Conservation (phyloP, 2,797 vertebrate species). For the Takifugu ocellatus region DNA sequence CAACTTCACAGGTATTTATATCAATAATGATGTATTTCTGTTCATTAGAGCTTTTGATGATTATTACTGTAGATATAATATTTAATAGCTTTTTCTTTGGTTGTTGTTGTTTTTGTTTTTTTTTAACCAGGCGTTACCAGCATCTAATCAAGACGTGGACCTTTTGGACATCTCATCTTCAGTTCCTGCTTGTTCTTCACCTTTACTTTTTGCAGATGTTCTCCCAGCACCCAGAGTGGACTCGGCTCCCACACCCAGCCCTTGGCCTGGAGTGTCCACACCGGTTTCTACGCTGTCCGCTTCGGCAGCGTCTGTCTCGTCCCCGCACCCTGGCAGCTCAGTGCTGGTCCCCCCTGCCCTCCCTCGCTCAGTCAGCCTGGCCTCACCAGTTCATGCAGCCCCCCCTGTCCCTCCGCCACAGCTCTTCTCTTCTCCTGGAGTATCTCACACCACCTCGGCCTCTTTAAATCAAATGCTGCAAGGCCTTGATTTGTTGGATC, state of each 20-base stretch:
- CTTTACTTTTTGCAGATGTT: conserved; percentile 51
- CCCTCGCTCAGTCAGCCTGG: conserved; percentile 19
- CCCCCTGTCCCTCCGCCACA: background rate
- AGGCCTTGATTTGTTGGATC: conserved; percentile 78
- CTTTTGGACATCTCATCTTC: conserved; percentile 70
- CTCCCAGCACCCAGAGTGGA: conserved; percentile 20
- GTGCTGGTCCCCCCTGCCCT: conserved; percentile 7
- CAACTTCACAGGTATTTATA: conserved; percentile 75
- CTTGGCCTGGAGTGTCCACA: conserved; percentile 8
- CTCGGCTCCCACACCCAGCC: conserved; percentile 14
- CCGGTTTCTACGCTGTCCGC: conserved; percentile 10
- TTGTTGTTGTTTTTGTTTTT: background rate
- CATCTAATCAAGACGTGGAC: conserved; percentile 70
- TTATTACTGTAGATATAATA: too few relatives aligned
- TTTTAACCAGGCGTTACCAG: conserved; percentile 57
- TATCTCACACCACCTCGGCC: conserved; percentile 13
- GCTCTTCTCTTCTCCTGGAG: conserved; percentile 8
- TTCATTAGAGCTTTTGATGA: background rate
- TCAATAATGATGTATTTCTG: background rate
- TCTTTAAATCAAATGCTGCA: conserved; percentile 59
- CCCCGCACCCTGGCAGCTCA: conserved; percentile 25
- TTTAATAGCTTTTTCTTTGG: background rate
- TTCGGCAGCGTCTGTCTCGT: conserved; percentile 6
- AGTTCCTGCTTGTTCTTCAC: conserved; percentile 58
- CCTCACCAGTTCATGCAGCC: background rate